Percentiles rank a stretch among this genome's conserved stretches.
These are phyloP conservation scores for Eupithecia dodoneata DNA, from an alignment of 2,888 invertebrate species.

Conservation along the genomic window DNA sequence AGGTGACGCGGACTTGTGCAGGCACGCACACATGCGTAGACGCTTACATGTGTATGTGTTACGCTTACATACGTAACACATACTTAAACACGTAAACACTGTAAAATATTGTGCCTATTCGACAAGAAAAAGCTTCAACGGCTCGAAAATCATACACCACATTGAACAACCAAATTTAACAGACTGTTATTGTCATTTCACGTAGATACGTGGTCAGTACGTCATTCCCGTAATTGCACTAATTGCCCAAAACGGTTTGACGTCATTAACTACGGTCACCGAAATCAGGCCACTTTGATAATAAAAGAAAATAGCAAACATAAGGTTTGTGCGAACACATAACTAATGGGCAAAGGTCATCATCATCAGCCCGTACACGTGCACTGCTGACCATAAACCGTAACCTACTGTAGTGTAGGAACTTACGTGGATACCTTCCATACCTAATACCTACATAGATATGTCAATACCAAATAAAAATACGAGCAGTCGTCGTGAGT, in stretches of 20 bases:
- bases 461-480: background rate
- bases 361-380: too few species aligned
- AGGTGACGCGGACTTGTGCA: too few species aligned
- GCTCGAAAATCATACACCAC: background rate
- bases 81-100: too few species aligned
- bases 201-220: constrained; percentile 20
- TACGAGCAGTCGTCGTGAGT: background rate
- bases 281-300: constrained; percentile 30
- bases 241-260: constrained; percentile 30
- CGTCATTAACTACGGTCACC: constrained; percentile 33
- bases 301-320: constrained; percentile 17
- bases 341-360: too few species aligned
- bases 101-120: too few species aligned
- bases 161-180: constrained; percentile 8
- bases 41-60: too few species aligned
- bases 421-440: background rate
- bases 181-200: constrained; percentile 21
- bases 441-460: background rate
- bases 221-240: constrained; percentile 25
- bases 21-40: too few species aligned
- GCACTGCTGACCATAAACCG: too few species aligned
- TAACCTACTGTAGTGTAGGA: background rate
- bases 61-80: too few species aligned
- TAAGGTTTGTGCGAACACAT: background rate
- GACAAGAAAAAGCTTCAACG: background rate